Evolutionary conservation across 2,888 invertebrate species (phyloP).

Genomic region (Eretmocerus hayati): DNA sequence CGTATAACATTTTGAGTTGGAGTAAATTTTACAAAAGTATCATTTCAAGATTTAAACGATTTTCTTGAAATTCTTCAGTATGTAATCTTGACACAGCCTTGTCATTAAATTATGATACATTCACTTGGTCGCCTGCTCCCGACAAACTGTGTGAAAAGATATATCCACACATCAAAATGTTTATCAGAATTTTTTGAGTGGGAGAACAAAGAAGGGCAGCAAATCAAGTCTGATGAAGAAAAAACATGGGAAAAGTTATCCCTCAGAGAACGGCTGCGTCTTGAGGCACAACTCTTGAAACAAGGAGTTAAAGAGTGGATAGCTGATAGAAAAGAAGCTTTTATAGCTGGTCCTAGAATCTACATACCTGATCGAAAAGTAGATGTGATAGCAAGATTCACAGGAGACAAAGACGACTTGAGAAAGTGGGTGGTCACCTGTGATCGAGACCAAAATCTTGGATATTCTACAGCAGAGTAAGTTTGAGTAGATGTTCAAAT

Average conservation of each 20-base stretch:
- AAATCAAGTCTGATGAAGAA: slow-evolving; percentile 21
- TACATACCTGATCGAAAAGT: slow-evolving; percentile 58
- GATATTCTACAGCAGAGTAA: slow-evolving; percentile 47
- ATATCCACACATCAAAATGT: slow-evolving; percentile 11
- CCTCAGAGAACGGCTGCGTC: slow-evolving; percentile 51
- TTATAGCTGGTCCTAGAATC: slow-evolving; percentile 58
- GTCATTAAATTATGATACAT: slow-evolving; percentile 10
- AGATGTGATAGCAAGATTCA: slow-evolving; percentile 68
- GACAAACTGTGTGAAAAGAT: slow-evolving; percentile 2
- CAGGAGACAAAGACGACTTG: slow-evolving; percentile 53
- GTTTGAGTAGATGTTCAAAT: too few species aligned
- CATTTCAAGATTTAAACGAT: too few species aligned
- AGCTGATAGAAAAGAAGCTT: slow-evolving; percentile 55
- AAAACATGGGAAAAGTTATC: slow-evolving; percentile 37
- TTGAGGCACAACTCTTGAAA: slow-evolving; percentile 60
- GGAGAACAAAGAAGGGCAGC: slow-evolving; percentile 54
- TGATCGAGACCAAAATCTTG: slow-evolving; percentile 77
- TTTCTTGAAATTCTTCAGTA: too few species aligned
- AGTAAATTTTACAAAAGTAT: too few species aligned
- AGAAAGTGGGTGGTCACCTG: slow-evolving; percentile 66
- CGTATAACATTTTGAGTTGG: too few species aligned
- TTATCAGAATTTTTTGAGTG: slow-evolving; percentile 14
- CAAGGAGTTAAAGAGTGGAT: slow-evolving; percentile 60
- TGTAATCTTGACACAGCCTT: too few species aligned
- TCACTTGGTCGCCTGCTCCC: not conserved